Conservation (phyloP, 2,888 invertebrate species). For the Apodemia mormo region DNA sequence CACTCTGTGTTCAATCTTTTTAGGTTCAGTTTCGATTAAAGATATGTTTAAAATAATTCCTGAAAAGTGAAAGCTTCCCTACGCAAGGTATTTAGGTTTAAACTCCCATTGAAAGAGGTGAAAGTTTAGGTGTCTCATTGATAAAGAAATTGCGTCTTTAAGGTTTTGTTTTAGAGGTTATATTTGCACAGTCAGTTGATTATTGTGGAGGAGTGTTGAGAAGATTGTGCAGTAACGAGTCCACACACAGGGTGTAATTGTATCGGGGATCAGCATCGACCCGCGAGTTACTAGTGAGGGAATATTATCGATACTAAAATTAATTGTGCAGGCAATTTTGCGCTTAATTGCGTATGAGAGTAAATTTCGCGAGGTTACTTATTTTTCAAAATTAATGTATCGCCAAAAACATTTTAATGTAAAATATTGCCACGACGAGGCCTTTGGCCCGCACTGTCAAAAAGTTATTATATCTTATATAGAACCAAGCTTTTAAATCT, state of each 20-base stretch:
- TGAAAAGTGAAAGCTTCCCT: conserved; percentile 81
- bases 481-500: too few species aligned
- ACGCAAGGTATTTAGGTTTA: conserved; percentile 79
- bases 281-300: conserved; percentile 53
- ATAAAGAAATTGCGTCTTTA: conserved; percentile 48
- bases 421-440: too few species aligned
- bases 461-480: too few species aligned
- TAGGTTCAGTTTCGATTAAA: conserved; percentile 51
- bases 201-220: conserved; percentile 59
- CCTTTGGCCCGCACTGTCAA: too few species aligned
- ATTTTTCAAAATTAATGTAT: too few species aligned
- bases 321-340: conserved; percentile 44
- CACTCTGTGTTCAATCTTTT: conserved; percentile 43
- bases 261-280: conserved; percentile 76
- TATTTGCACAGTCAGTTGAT: conserved; percentile 40
- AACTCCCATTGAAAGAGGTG: conserved; percentile 81
- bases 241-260: conserved; percentile 77
- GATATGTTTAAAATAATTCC: conserved; percentile 63
- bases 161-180: conserved; percentile 42
- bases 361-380: too few species aligned
- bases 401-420: too few species aligned
- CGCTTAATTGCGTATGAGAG: conserved; percentile 36
- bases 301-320: conserved; percentile 47
- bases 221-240: conserved; percentile 77
- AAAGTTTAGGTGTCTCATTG: conserved; percentile 65